These are phyloP conservation scores for Chiloscyllium punctatum DNA, from an alignment of 2,797 vertebrate species.

Conservation along the genomic window DNA sequence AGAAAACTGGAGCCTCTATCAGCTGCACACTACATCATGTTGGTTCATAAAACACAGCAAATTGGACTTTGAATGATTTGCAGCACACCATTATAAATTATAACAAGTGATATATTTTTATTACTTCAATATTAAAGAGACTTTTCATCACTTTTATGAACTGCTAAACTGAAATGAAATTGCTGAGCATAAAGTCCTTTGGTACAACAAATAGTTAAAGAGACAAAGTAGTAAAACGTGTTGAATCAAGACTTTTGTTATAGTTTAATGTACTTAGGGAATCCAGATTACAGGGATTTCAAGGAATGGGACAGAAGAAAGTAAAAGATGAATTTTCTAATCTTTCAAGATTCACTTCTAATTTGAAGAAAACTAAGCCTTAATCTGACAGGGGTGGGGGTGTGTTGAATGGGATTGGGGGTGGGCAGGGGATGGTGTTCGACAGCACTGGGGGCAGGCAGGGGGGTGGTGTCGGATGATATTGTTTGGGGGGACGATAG, in stretches of 20 bases:
- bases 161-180: background rate
- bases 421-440: no score
- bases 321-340: background rate
- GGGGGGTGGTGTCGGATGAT: no score
- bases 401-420: no score
- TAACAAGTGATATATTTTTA: background rate
- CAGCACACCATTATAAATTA: no score
- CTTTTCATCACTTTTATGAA: background rate
- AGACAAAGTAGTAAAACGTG: background rate
- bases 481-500: no score
- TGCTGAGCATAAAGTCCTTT: background rate
- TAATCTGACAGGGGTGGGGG: background rate
- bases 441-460: no score
- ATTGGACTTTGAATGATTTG: no score
- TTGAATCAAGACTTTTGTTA: background rate
- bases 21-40: no score
- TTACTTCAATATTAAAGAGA: background rate
- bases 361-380: background rate
- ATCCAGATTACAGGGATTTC: background rate
- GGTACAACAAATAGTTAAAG: background rate
- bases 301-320: background rate
- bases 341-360: background rate
- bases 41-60: no score
- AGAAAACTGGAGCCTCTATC: background rate
- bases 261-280: background rate